Evolutionary conservation across 1,140 invertebrate genomes (phyloP).

Genomic region (Lordiphosa clarofinis): DNA sequence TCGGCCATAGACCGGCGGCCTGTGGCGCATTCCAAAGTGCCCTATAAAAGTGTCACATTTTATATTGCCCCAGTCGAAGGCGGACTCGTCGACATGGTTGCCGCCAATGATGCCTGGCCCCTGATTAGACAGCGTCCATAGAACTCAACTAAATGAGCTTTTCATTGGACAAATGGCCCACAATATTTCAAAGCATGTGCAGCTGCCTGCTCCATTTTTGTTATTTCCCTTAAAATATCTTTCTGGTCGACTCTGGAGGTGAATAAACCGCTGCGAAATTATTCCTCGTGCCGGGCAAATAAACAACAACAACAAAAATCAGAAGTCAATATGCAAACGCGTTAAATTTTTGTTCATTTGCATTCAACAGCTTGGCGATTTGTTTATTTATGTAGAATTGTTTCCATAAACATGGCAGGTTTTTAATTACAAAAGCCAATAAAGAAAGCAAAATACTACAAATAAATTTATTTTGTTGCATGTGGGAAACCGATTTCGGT

Average conservation of each 20-base stretch:
- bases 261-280: slow-evolving; percentile 43
- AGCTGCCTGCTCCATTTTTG: slow-evolving; percentile 6
- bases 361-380: slow-evolving; percentile 21
- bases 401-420: slow-evolving; percentile 46
- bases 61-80: slow-evolving; percentile 40
- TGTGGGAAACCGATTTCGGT: no score
- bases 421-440: slow-evolving; percentile 38
- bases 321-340: slow-evolving; percentile 32
- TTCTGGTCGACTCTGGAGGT: slow-evolving; percentile 29
- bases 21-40: slow-evolving; percentile 62
- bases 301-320: slow-evolving; percentile 11
- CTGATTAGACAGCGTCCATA: slow-evolving; percentile 46
- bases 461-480: slow-evolving; percentile 24
- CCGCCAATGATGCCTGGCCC: slow-evolving; percentile 11
- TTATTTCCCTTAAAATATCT: slow-evolving; percentile 2
- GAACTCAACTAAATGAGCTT: slow-evolving; percentile 29
- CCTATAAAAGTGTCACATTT: slow-evolving; percentile 75
- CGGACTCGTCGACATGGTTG: slow-evolving; percentile 11
- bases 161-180: slow-evolving; percentile 1
- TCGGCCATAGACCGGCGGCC: slow-evolving; percentile 37
- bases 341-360: slow-evolving; percentile 35
- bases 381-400: slow-evolving; percentile 59
- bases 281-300: slow-evolving; percentile 3
- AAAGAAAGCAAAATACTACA: slow-evolving; percentile 23
- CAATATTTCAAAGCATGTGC: slow-evolving; percentile 14